Percentiles rank a stretch among this genome's conserved stretches.
Conservation (phyloP, 2,113 vertebrate species). For the Psittacula cyanocephala region DNA sequence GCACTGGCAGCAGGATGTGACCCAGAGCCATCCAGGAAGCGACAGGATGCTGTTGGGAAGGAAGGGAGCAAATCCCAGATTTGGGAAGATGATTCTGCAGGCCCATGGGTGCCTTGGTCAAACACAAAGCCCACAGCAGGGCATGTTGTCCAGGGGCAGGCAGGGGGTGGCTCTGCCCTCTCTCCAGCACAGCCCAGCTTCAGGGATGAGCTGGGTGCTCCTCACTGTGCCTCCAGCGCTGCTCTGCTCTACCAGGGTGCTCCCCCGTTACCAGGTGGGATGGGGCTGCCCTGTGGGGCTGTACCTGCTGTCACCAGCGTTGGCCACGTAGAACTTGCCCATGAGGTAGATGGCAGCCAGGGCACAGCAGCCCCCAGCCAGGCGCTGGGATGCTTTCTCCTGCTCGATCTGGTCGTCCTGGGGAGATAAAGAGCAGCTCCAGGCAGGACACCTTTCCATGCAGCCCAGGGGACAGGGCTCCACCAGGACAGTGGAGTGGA, state of each 20-base stretch:
- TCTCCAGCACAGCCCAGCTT: not conserved
- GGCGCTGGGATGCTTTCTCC: slow-evolving; percentile 81
- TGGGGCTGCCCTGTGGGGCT: not conserved
- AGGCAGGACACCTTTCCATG: not conserved
- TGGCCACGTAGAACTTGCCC: slow-evolving; percentile 96
- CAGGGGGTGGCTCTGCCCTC: not conserved
- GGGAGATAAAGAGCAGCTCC: not conserved
- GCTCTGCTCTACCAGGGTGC: fast-evolving
- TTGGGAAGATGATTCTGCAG: not conserved
- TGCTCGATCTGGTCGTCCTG: slow-evolving; percentile 92
- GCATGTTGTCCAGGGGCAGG: fast-evolving
- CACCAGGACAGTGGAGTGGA: not conserved
- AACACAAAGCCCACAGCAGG: fast-evolving
- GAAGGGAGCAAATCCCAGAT: not conserved
- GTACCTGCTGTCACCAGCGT: slow-evolving; percentile 97
- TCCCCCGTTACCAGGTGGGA: fast-evolving
- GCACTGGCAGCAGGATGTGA: not conserved
- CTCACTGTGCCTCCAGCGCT: not conserved
- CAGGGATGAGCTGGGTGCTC: not conserved
- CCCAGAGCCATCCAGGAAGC: not conserved
- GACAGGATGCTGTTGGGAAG: not conserved
- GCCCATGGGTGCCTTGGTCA: fast-evolving
- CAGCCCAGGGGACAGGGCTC: not conserved
- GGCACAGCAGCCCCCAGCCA: slow-evolving; percentile 92
- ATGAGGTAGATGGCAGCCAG: slow-evolving; percentile 88